Base-by-base conservation (phyloP, 2,113 vertebrate species). In the Dromiciops gliroides region DNA sequence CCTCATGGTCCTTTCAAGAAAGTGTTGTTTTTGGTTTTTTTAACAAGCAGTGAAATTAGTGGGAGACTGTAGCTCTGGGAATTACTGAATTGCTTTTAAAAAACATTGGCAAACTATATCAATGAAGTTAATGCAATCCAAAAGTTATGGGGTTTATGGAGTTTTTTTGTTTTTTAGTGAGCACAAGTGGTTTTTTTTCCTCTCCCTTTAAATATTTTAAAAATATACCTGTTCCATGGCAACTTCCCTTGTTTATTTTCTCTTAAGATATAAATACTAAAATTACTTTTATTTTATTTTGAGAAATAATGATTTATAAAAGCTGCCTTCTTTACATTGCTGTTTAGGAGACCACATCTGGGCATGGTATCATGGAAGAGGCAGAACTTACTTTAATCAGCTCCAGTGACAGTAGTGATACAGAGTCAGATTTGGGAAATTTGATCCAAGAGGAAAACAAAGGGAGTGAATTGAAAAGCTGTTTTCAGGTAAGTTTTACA, bases 331-430 rank as follows among this genome's bases (percentile, higher is more conserved):
- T 95, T 14, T 93, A 49, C 92, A 91, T 91, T 94, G 52, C 93
- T 93, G 48, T 31, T 88, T 93, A 99, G 99, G 99, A 98, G 91
- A 96, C 96, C 0, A 98, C 97, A n/a, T 97, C 95, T 92, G 98
- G 98, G 60, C 92, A 1, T 92, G 99, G 99, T 3, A 99, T 99
- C 97, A 98, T 99, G 98, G 99, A 99, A 95, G 99, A 99, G 96
- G 99, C 99, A 0, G 98, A 99, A 67, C 98, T 99, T 56, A 99
- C 99, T 0, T 95, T 99, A 47, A 50, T 99, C 93, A 99, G 99
- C 96, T 97, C 98, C 93, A 99, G 98, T 7, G 99, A 99, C 89
- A 97, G 97, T 90, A 99, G 99, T 5, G 60, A 98, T 93, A 97
- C 98, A 88, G 98, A 99, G 91, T 98, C 97, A 5, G 98, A 99